These are phyloP conservation scores for Trigoniulus corallinus DNA, from an alignment of 1,140 invertebrate species.

Conservation along the genomic window DNA sequence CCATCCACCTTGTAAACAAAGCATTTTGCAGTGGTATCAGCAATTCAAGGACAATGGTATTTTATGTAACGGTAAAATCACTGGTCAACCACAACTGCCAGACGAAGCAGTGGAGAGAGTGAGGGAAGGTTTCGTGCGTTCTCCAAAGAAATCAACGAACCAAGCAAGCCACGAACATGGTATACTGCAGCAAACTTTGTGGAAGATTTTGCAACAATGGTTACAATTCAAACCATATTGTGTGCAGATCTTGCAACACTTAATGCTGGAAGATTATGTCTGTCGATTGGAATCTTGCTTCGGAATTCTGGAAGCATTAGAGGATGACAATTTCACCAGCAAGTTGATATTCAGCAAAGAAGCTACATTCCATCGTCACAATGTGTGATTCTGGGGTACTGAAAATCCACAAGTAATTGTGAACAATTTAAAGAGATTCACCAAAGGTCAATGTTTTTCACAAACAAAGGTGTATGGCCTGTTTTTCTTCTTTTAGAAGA, in stretches of 20 bases:
- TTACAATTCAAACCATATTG: constrained; percentile 2
- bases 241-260: constrained; percentile 2
- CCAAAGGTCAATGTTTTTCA: too few species aligned
- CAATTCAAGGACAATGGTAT: too few species aligned
- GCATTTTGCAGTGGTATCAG: constrained; percentile 5
- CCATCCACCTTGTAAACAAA: not conserved
- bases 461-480: too few species aligned
- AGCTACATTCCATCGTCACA: too few species aligned
- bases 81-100: not conserved
- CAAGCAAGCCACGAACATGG: constrained; percentile 5
- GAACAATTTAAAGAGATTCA: too few species aligned
- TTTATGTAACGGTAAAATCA: constrained; percentile 1
- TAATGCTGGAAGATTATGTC: not conserved
- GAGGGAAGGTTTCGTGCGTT: not conserved
- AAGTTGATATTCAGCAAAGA: too few species aligned
- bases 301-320: not conserved
- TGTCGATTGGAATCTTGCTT: not conserved
- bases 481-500: too few species aligned
- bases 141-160: constrained; percentile 1
- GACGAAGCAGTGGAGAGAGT: constrained; percentile 4
- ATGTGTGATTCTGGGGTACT: too few species aligned
- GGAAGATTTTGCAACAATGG: constrained; percentile 2
- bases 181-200: constrained; percentile 3
- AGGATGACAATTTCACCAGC: not conserved
- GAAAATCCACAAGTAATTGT: too few species aligned